phyloP scores from a whole-genome alignment of 2,888 invertebrate species.

The Tryphoninae sp. region DNA sequence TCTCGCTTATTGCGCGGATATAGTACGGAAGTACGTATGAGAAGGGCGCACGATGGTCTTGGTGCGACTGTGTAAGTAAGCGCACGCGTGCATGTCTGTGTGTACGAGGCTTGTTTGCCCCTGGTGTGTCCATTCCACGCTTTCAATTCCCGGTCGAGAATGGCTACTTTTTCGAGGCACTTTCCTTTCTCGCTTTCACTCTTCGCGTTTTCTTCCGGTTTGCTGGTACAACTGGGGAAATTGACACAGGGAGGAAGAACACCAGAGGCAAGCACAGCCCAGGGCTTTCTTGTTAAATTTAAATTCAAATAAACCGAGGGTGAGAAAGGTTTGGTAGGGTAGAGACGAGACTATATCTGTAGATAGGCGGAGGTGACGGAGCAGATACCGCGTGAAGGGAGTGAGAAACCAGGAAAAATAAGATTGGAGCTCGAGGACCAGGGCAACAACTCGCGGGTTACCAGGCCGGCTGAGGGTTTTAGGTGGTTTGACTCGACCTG shows the following conservation, averaged over 20 bases:
- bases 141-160: slow-evolving; percentile 60
- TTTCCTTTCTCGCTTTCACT: slow-evolving; percentile 32
- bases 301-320: slow-evolving; percentile 74
- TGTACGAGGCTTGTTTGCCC: slow-evolving; percentile 10
- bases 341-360: slow-evolving; percentile 59
- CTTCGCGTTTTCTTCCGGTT: slow-evolving; percentile 30
- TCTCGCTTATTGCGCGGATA: slow-evolving; percentile 42
- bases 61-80: background rate
- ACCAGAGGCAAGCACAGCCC: slow-evolving; percentile 1
- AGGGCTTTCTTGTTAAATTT: slow-evolving; percentile 72
- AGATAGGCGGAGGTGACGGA: slow-evolving; percentile 9
- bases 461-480: slow-evolving; percentile 14
- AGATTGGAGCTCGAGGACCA: slow-evolving; percentile 52
- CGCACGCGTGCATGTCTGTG: background rate
- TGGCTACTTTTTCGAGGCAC: slow-evolving; percentile 33
- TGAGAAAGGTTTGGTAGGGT: slow-evolving; percentile 49
- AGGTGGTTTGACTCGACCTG: slow-evolving; percentile 19
- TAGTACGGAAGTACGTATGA: slow-evolving; percentile 19
- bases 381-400: slow-evolving; percentile 15
- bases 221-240: slow-evolving; percentile 22
- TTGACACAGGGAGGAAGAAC: slow-evolving; percentile 29
- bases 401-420: slow-evolving; percentile 56
- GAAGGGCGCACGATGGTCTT: background rate
- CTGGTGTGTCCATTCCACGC: slow-evolving; percentile 50
- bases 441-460: slow-evolving; percentile 25